Base-by-base conservation (phyloP, 2,797 vertebrate species). In the Peromyscus melanophrys region DNA sequence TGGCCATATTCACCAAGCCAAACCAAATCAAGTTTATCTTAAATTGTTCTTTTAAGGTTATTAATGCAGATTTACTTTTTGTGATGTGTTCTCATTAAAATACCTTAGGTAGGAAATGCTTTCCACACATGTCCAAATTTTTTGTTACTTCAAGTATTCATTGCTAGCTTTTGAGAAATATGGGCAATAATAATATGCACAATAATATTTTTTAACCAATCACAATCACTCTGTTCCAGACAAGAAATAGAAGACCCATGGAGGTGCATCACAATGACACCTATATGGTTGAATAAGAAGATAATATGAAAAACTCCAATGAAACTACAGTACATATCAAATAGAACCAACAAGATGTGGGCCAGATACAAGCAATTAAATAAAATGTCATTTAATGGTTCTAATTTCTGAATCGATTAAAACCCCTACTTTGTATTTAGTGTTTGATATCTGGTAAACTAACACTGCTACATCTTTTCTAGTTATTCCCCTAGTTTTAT, bases 381-480 rank as follows among this genome's bases (percentile, higher is more conserved):
- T 34, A 96, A 1, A 93, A 97, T 95, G 93, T 76, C 65, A 92
- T 94, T 55, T 55, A 89, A 6, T 16, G 92, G 52, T 52, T 97
- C 31, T 94, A 12, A 17, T 80, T 91, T 61, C 10, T 95, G 57
- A 95, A 65, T 83, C 37, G 88, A 43, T 93, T 71, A 95, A 21
- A 27, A 88, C 49, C 75, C 1, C 46, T 21, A 65, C 43, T 77
- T 40, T 90, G 31, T 8, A 92, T 78, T 94, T 46, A 94, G 0
- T 4, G 4, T 89, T 37, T 63, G 40, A 4, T 61, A 89, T 94
- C 81, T 75, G 55, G 49, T 87, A 76, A 96, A 10, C 73, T 81
- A 91, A 52, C 52, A 94, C 43, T 49, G 52, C 21, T 61, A 46
- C 37, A 12, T 78, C 6, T 57, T 55, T 97, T 93, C 89, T 19